phyloP scores from a whole-genome alignment of 2,888 invertebrate genomes.

The Nephrotoma guestfalica region DNA sequence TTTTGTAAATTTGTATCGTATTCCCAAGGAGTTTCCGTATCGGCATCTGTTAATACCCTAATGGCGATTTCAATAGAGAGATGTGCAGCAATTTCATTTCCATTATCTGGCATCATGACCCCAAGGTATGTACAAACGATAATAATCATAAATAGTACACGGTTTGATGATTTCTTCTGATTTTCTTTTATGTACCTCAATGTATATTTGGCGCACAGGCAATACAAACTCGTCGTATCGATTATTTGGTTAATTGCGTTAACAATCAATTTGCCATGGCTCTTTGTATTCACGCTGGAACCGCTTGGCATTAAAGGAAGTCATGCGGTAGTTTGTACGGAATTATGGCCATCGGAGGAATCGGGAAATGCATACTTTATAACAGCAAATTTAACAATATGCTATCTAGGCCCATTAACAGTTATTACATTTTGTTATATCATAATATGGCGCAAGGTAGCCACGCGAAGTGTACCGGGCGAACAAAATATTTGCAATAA shows the following conservation, averaged over 20 bases:
- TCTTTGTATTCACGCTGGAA: conserved; percentile 33
- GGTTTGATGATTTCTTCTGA: neutral
- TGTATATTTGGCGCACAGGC: neutral
- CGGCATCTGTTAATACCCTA: conserved; percentile 40
- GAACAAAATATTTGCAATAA: conserved; percentile 21
- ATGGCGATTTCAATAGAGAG: conserved; percentile 41
- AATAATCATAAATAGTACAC: neutral
- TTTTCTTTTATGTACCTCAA: neutral
- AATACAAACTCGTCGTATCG: conserved; percentile 28
- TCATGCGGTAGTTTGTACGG: conserved; percentile 28
- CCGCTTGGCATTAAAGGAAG: conserved; percentile 25
- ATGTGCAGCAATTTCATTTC: conserved; percentile 35
- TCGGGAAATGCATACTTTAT: conserved; percentile 36
- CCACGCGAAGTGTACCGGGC: conserved; percentile 31
- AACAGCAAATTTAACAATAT: conserved; percentile 36
- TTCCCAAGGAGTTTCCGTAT: conserved; percentile 40
- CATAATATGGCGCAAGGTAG: conserved; percentile 36
- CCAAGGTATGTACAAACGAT: conserved; percentile 17
- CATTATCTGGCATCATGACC: conserved; percentile 33
- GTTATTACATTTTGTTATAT: conserved; percentile 38
- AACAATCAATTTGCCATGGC: conserved; percentile 35
- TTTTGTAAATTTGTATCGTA: conserved; percentile 41
- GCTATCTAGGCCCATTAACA: conserved; percentile 37
- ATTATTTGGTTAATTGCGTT: conserved; percentile 35
- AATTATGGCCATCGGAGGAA: conserved; percentile 32